Evolutionary conservation across 2,888 invertebrate genomes (phyloP), one percentile per base, ranked within the genome.

Genomic region (Andrena fulva): DNA sequence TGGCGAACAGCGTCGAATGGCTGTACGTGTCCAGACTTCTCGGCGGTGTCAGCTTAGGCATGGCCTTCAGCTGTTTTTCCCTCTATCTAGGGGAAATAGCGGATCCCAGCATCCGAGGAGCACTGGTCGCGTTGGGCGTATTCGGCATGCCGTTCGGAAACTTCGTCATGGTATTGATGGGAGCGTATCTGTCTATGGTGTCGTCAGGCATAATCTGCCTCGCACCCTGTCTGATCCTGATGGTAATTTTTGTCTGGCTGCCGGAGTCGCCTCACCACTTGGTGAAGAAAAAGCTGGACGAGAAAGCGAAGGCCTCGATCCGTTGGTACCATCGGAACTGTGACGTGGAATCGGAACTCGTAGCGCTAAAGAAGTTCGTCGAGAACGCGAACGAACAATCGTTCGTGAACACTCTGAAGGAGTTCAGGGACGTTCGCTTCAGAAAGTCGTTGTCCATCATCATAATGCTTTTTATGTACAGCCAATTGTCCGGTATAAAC

Each of bases 191-290:
- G 5, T 79, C 86, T 0, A 80, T 93, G 79, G 42, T 69, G 24
- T 29, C 83, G 0, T 92, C 92, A 6, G 87, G 91, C 0, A 35
- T 76, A 4, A 80, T 91, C 16, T 88, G 89, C 62, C 74, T 92
- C 0, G 69, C 79, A 0, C 89, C 90, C 0, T 89, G 89, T 35
- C 0, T 91, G 0, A 1, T 90, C 0, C 76, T 91, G 24, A 82
- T 92, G 16, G 33, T 75, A 0, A 67, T 91, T 0, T 91, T 93
- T 62, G 31, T 87, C 12, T 81, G 90, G 12, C 73, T 93, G 7
- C 93, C 93, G 0, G 91, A 93, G 20, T 91, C 93, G 1, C 93
- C 93, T 0, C 90, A 94, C 74, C 85, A 92, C 67, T 72, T 92
- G 4, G 85, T 90, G 0, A 83, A 84, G 5, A 52, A 70, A 0